Conservation (phyloP, 30 jellyfish, hydroid and myxozoan species). For the Hydractinia symbiolongicarpus region DNA sequence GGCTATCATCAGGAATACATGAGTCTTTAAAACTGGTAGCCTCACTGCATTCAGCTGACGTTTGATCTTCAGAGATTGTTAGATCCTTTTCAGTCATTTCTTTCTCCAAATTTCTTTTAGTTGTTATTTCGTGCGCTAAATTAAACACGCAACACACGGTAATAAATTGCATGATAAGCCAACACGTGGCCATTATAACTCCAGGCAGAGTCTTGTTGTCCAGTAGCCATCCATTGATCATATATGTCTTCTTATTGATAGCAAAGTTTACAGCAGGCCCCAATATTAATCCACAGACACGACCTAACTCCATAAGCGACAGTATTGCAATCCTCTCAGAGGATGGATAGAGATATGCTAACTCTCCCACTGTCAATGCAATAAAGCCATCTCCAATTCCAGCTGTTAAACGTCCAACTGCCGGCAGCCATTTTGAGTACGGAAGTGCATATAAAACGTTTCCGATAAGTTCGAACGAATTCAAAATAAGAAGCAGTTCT, state of each 20-base stretch:
- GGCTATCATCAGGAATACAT: too few relatives aligned
- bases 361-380: constrained; percentile 36
- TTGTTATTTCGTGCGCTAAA: constrained; percentile 1
- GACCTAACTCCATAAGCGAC: constrained; percentile 39
- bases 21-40: too few relatives aligned
- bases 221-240: constrained; percentile 20
- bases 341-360: constrained; percentile 20
- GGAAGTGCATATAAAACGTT: constrained; percentile 30
- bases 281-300: constrained; percentile 40
- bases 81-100: neutral
- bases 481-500: constrained; percentile 29
- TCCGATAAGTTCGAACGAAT: constrained; percentile 32
- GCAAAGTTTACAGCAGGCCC: constrained; percentile 38
- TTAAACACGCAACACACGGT: constrained; percentile 22
- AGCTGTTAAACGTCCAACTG: constrained; percentile 39
- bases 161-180: constrained; percentile 31
- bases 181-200: constrained; percentile 26
- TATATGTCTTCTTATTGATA: neutral
- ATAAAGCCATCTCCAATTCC: constrained; percentile 47
- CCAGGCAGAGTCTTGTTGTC: constrained; percentile 42
- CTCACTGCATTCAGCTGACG: too few relatives aligned
- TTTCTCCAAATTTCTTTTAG: neutral
- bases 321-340: constrained; percentile 25
- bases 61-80: too few relatives aligned
- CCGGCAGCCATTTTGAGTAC: constrained; percentile 32